Evolutionary conservation across 2,797 vertebrate genomes (phyloP).

Genomic region (Alosa sapidissima): DNA sequence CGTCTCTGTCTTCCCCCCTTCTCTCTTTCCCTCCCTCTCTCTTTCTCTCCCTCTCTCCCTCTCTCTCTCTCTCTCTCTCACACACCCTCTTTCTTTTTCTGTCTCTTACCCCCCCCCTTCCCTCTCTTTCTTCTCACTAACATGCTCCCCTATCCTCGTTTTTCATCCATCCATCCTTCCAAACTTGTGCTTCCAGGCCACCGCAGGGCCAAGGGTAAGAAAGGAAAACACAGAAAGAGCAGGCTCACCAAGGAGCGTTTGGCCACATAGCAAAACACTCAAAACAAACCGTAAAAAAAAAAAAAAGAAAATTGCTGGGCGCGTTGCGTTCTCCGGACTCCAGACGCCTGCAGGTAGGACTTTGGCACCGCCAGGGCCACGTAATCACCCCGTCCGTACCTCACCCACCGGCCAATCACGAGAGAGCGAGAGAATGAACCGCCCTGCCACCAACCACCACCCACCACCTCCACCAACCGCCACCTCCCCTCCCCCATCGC

Average conservation of each 20-base stretch:
- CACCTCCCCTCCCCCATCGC: not conserved
- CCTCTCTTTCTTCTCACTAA: conserved; percentile 31
- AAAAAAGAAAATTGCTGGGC: conserved; percentile 9
- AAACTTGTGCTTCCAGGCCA: conserved; percentile 91
- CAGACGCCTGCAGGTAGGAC: conserved; percentile 91
- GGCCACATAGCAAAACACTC: conserved; percentile 79
- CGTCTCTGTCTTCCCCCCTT: conserved; percentile 19
- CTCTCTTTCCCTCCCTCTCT: not conserved
- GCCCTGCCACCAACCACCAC: not conserved
- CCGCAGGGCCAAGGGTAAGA: conserved; percentile 94
- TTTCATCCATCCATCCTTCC: conserved; percentile 17
- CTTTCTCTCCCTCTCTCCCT: not conserved
- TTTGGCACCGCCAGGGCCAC: conserved; percentile 61
- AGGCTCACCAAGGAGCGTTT: conserved; percentile 82
- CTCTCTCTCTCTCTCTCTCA: conserved; percentile 44
- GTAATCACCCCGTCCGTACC: conserved; percentile 51
- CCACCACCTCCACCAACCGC: not conserved
- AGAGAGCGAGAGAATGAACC: not conserved
- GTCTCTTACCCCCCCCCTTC: conserved; percentile 52
- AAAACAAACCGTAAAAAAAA: conserved; percentile 32
- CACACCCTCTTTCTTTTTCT: conserved; percentile 57
- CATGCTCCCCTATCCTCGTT: conserved; percentile 43
- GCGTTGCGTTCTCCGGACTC: conserved; percentile 75
- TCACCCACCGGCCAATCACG: conserved; percentile 54
- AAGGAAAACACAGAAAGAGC: conserved; percentile 95